phyloP scores from a whole-genome alignment of 2,113 vertebrate species.

The chimpanzee (Pan troglodytes) region NHGRI_mPanTro3-v2.1_pri NC_072404.2:59319501-59320000 shows the following conservation, averaged over 20 bases:
- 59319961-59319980: background rate
- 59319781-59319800: background rate
- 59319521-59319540: background rate
- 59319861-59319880: background rate
- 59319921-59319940: background rate
- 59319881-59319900: background rate
- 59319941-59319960: background rate
- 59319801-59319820: background rate
- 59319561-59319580: background rate
- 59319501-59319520: background rate
- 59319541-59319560: background rate
- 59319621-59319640: background rate
- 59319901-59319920: background rate
- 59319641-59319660: background rate
- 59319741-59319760: background rate
- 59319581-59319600: accelerated
- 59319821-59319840: background rate
- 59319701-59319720: background rate
- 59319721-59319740: background rate
- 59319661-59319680: background rate
- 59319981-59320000: background rate
- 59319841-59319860: background rate
- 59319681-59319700: background rate
- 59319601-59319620: background rate
- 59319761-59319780: background rate